A percentile compares a stretch with the other conserved stretches of the same genome.
phyloP scores from a whole-genome alignment of 2,113 vertebrate species.

The Campylorhamphus procurvoides region DNA sequence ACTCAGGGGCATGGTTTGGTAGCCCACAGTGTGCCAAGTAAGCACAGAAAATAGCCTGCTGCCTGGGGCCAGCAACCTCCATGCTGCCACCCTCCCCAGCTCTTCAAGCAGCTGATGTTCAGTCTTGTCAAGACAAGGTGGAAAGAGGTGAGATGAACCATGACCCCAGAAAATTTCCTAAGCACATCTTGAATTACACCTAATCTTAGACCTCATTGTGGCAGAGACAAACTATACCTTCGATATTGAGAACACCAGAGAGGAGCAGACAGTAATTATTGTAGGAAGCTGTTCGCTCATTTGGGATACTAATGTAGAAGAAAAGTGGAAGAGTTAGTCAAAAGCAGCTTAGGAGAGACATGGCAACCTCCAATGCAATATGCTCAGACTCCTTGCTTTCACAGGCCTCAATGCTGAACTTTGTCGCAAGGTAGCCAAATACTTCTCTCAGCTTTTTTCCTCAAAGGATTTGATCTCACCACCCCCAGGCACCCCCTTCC shows the following conservation, averaged over 20 bases:
- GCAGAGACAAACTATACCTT: neutral
- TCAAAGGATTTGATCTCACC: accelerated
- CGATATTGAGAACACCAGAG: neutral
- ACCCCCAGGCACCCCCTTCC: neutral
- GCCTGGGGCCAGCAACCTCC: neutral
- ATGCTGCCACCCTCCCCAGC: neutral
- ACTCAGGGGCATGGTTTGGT: accelerated
- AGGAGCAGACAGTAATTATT: neutral
- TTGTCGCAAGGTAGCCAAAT: neutral
- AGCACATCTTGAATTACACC: neutral
- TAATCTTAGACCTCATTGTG: neutral
- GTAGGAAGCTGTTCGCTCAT: neutral
- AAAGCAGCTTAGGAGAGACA: neutral
- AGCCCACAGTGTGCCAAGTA: neutral
- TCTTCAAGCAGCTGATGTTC: neutral
- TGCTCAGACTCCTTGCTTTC: neutral
- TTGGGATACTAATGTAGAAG: neutral
- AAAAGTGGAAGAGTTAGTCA: neutral
- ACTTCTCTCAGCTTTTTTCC: neutral
- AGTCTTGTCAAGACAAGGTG: neutral
- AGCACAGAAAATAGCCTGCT: neutral
- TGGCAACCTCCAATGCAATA: neutral
- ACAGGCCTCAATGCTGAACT: neutral
- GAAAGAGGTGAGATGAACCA: neutral
- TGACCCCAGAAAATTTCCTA: neutral